Conservation (phyloP, 2,888 invertebrate genomes). For the Nephrotoma guestfalica region DNA sequence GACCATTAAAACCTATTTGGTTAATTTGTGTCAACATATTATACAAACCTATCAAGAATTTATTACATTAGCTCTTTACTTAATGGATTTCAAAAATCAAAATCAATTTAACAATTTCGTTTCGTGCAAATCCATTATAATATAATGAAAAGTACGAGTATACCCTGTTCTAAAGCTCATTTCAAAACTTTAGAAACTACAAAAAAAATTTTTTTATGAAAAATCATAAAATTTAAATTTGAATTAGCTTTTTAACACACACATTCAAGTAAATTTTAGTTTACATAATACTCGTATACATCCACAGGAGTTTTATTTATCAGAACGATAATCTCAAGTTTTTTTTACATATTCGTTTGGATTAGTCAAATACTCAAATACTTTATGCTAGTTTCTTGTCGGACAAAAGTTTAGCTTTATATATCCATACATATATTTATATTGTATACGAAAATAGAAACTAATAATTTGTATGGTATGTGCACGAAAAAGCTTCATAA, state of each 20-base stretch:
- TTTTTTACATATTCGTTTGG: background rate
- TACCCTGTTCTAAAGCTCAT: background rate
- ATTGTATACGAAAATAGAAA: background rate
- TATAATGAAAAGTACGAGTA: too few relatives aligned
- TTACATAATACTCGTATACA: background rate
- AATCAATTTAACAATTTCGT: too few relatives aligned
- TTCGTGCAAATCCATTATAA: too few relatives aligned
- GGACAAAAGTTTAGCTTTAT: background rate
- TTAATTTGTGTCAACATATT: too few relatives aligned
- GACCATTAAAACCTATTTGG: too few relatives aligned
- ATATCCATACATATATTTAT: background rate
- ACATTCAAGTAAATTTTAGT: background rate
- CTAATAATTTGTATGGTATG: background rate
- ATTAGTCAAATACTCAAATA: background rate
- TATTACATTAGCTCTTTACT: too few relatives aligned
- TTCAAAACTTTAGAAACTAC: background rate
- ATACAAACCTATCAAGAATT: too few relatives aligned
- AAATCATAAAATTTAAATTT: background rate
- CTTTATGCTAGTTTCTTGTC: background rate
- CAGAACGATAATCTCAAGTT: background rate
- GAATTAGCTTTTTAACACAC: background rate
- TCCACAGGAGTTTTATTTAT: background rate
- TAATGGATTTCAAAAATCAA: too few relatives aligned
- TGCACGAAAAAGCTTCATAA: background rate
- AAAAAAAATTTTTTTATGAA: background rate